phyloP scores from a whole-genome alignment of 30 jellyfish, hydroid and myxozoan species.

The Rhopilema esculentum region DNA sequence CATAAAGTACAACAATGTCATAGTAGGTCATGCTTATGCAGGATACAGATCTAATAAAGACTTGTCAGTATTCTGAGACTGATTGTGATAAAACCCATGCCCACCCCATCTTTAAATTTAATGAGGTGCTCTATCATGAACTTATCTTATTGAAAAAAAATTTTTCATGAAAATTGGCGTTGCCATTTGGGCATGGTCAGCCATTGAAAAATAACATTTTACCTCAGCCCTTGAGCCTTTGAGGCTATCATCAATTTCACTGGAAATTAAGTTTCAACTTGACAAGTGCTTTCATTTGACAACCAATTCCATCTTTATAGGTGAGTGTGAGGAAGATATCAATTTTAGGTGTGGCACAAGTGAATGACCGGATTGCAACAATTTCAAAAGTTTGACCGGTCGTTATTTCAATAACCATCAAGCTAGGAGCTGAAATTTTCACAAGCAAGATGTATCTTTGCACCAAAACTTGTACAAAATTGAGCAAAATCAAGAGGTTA shows the following conservation, averaged over 20 bases:
- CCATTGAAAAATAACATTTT: not conserved
- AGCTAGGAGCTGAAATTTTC: conserved; percentile 4
- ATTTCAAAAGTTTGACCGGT: too few relatives aligned
- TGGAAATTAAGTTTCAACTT: not conserved
- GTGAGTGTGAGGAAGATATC: conserved; percentile 11
- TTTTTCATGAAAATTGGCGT: too few relatives aligned
- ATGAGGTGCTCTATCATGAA: too few relatives aligned
- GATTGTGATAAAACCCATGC: too few relatives aligned
- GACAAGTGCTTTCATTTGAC: conserved; percentile 14
- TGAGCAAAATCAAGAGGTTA: not conserved
- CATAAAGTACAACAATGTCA: too few relatives aligned
- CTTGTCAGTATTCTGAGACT: too few relatives aligned
- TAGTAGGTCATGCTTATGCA: too few relatives aligned
- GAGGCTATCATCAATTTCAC: not conserved
- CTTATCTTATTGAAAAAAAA: too few relatives aligned
- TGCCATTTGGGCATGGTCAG: too few relatives aligned
- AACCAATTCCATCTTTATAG: conserved; percentile 13
- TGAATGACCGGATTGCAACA: conserved; percentile 16
- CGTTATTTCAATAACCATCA: not conserved
- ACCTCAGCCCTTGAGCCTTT: conserved; percentile 17
- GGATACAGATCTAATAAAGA: too few relatives aligned
- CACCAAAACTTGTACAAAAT: not conserved
- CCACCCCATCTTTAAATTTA: too few relatives aligned
- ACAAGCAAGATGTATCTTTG: not conserved
- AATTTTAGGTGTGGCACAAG: conserved; percentile 13